These are phyloP conservation scores for Esox lucius DNA, from an alignment of 2,797 vertebrate genomes.

Conservation along the genomic window DNA sequence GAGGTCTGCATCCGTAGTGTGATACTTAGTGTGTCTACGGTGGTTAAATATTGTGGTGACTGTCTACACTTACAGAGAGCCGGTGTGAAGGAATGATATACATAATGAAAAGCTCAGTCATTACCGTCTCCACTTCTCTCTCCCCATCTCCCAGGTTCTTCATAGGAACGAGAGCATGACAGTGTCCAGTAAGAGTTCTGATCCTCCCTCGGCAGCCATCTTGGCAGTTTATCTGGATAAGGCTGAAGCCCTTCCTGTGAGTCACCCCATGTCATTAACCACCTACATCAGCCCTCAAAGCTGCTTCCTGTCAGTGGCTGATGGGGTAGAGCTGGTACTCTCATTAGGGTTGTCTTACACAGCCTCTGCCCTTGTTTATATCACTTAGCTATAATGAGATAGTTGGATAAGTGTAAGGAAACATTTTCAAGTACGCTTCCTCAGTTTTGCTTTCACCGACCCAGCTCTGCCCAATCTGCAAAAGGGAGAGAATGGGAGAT, in stretches of 20 bases:
- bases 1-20: constrained; percentile 69
- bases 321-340: constrained; percentile 24
- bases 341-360: constrained; percentile 39
- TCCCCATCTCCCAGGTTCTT: constrained; percentile 71
- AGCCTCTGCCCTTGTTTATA: constrained; percentile 3
- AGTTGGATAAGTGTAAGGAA: neutral
- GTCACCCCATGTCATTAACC: constrained; percentile 56
- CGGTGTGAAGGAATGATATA: constrained; percentile 4
- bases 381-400: neutral
- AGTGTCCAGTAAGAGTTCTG: constrained; percentile 67
- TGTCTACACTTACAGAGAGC: neutral
- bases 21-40: neutral
- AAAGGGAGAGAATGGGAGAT: neutral
- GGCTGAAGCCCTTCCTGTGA: constrained; percentile 93
- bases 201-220: constrained; percentile 86
- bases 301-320: constrained; percentile 59
- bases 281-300: constrained; percentile 25
- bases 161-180: constrained; percentile 77
- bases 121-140: neutral
- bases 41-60: neutral
- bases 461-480: neutral
- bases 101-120: neutral
- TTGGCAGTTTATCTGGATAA: constrained; percentile 89
- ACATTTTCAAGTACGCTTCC: neutral
- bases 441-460: neutral